Percentiles rank a stretch among this genome's conserved stretches.
Evolutionary conservation across 2,888 invertebrate genomes (phyloP).

Genomic region (Idaea dimidiata): DNA sequence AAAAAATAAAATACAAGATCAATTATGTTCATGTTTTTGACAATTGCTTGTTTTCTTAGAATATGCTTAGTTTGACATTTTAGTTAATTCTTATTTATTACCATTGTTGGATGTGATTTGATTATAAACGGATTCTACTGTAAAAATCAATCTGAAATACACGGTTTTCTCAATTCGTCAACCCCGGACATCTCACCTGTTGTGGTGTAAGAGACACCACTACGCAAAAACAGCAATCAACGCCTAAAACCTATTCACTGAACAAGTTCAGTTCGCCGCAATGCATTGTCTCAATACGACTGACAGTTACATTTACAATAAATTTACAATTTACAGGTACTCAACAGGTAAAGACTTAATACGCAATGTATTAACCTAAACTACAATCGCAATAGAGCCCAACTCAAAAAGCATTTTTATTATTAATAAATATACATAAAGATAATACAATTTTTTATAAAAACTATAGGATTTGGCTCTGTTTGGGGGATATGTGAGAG

Average conservation of each 20-base stretch:
- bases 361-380: constrained; percentile 71
- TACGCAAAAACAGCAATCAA: constrained; percentile 71
- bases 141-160: constrained; percentile 50
- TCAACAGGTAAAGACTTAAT: constrained; percentile 75
- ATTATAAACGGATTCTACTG: too few relatives aligned
- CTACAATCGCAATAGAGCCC: constrained; percentile 71
- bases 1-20: too few relatives aligned
- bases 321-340: constrained; percentile 80
- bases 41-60: too few relatives aligned
- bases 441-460: constrained; percentile 39
- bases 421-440: constrained; percentile 29
- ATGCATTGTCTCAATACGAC: constrained; percentile 61
- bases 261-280: constrained; percentile 72
- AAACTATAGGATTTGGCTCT: constrained; percentile 59
- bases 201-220: constrained; percentile 65
- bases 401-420: constrained; percentile 58
- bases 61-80: too few relatives aligned
- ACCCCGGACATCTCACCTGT: constrained; percentile 62
- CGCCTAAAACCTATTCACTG: constrained; percentile 47
- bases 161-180: constrained; percentile 63
- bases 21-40: too few relatives aligned
- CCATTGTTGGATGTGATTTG: too few relatives aligned
- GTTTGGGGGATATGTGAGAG: constrained; percentile 60
- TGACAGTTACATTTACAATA: constrained; percentile 52
- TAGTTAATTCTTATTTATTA: too few relatives aligned